Evolutionary conservation across 2,797 vertebrate genomes (phyloP).

Genomic region (Ispidina picta): DNA sequence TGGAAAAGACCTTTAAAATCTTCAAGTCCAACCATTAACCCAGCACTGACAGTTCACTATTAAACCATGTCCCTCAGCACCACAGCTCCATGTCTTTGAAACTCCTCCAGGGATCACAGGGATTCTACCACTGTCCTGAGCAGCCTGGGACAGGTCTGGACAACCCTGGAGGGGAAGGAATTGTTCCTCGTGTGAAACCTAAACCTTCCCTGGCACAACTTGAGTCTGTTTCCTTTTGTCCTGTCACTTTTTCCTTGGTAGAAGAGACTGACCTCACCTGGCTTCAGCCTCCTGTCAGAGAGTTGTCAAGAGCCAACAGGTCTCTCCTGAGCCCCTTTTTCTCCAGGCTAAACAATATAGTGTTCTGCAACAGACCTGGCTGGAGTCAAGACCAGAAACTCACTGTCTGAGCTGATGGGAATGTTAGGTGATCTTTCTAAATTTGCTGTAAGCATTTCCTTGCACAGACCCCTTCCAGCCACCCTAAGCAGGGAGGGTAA

Average conservation of each 20-base stretch:
- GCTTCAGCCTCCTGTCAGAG: not conserved
- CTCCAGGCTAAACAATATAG: not conserved
- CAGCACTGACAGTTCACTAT: not conserved
- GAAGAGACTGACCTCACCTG: not conserved
- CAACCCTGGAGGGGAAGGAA: no score
- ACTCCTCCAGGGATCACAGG: not conserved
- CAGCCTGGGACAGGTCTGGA: not conserved
- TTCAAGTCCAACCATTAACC: not conserved
- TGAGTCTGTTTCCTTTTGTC: no score
- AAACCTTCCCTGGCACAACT: no score
- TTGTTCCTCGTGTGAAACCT: no score
- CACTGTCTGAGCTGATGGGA: accelerated
- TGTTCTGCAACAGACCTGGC: not conserved
- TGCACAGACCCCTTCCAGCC: not conserved
- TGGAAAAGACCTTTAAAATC: not conserved
- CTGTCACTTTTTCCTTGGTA: not conserved
- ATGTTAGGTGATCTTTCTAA: not conserved
- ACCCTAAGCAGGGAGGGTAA: no score
- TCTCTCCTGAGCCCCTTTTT: not conserved
- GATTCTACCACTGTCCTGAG: not conserved
- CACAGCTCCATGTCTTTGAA: not conserved
- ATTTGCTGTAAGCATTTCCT: not conserved
- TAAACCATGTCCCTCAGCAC: not conserved
- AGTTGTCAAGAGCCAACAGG: not conserved
- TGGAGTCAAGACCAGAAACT: not conserved